phyloP scores from a whole-genome alignment of 35 echinoderm and acorn worm genomes.

The Ophiothrix spiculata region DNA sequence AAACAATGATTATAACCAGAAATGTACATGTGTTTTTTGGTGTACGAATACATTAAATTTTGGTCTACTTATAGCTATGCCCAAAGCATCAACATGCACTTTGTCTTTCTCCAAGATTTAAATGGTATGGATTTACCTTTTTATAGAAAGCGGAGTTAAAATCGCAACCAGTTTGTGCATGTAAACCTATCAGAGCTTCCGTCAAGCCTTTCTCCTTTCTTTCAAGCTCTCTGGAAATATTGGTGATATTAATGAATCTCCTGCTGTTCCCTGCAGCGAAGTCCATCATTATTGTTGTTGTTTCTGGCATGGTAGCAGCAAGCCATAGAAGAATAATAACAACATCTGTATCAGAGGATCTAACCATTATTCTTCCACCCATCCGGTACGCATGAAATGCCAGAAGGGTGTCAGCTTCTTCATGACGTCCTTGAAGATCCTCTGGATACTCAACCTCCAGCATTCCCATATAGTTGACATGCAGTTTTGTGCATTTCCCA shows the following conservation, averaged over 20 bases:
- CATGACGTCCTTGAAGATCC: background rate
- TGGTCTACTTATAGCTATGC: no score
- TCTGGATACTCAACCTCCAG: background rate
- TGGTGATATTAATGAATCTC: slow-evolving; percentile 45
- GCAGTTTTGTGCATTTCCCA: background rate
- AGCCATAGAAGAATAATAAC: background rate
- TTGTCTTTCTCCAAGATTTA: slow-evolving; percentile 25
- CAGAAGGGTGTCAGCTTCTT: slow-evolving; percentile 22
- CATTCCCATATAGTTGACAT: background rate
- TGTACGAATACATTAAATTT: no score
- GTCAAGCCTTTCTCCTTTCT: slow-evolving; percentile 32
- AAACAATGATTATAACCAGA: no score
- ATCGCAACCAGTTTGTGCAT: slow-evolving; percentile 58
- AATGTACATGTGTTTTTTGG: no score
- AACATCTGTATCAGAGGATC: slow-evolving; percentile 10
- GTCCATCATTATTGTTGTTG: slow-evolving; percentile 35
- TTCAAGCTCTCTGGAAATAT: slow-evolving; percentile 38
- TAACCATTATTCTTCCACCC: no score
- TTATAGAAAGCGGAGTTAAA: slow-evolving; percentile 53
- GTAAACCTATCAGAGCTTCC: slow-evolving; percentile 45
- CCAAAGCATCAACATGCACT: slow-evolving; percentile 15
- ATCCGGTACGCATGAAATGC: no score
- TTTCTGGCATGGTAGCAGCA: slow-evolving; percentile 19
- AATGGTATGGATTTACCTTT: slow-evolving; percentile 45
- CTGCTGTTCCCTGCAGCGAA: slow-evolving; percentile 51